A percentile compares a stretch with the other conserved stretches of the same genome.
Conservation (phyloP, 2,888 invertebrate species). For the Oxytorus armatus region DNA sequence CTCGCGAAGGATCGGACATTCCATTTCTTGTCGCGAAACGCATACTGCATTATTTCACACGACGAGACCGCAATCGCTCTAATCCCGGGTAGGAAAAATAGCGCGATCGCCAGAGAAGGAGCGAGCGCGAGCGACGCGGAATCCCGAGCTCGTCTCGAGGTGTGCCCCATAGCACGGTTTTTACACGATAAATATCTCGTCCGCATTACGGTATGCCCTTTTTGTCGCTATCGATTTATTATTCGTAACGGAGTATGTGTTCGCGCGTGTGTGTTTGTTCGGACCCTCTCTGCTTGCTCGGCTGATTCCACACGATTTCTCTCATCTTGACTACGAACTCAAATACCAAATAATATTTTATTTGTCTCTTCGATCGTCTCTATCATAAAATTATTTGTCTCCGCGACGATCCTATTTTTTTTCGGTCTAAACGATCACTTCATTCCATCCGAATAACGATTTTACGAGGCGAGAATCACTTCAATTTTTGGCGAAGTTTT, state of each 20-base stretch:
- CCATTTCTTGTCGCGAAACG: constrained; percentile 74
- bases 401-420: constrained; percentile 29
- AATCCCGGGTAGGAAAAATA: constrained; percentile 75
- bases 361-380: constrained; percentile 34
- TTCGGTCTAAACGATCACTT: constrained; percentile 17
- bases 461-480: too few relatives aligned
- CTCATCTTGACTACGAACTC: constrained; percentile 59
- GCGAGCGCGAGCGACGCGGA: constrained; percentile 60
- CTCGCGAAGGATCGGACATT: constrained; percentile 46
- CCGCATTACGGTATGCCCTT: constrained; percentile 77
- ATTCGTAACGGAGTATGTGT: constrained; percentile 66
- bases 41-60: constrained; percentile 78
- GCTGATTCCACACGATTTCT: constrained; percentile 44
- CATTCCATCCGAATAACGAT: constrained; percentile 25
- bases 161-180: constrained; percentile 72
- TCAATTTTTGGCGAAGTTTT: too few relatives aligned
- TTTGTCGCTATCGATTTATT: constrained; percentile 77
- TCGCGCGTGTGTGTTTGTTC: constrained; percentile 33
- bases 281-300: constrained; percentile 42
- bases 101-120: constrained; percentile 38
- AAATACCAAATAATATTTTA: constrained; percentile 52
- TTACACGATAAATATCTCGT: constrained; percentile 81
- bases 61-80: constrained; percentile 71
- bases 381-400: constrained; percentile 48
- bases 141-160: constrained; percentile 68